Conservation (phyloP, 2,797 vertebrate genomes). For the Coregonus sp. region DNA sequence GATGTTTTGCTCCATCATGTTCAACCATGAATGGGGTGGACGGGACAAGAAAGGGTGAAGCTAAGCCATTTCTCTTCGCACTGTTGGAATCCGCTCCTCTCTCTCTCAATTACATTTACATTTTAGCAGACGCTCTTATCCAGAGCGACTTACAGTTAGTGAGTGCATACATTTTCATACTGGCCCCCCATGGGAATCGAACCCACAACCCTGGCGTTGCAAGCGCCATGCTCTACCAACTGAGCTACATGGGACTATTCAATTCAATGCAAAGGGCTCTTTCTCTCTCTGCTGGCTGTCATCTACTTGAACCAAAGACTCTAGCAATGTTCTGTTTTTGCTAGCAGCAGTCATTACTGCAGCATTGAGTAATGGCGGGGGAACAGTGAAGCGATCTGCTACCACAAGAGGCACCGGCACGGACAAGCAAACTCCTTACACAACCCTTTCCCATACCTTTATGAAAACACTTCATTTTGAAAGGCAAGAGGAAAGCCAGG, state of each 20-base stretch:
- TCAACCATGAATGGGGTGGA: conserved; percentile 22
- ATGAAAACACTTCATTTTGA: conserved; percentile 13
- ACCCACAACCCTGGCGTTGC: too few relatives aligned
- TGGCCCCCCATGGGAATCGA: too few relatives aligned
- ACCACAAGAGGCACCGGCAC: conserved; percentile 31
- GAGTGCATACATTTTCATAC: too few relatives aligned
- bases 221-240: too few relatives aligned
- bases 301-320: conserved; percentile 61
- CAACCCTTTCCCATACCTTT: not conserved
- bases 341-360: conserved; percentile 55
- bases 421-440: conserved; percentile 15
- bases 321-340: conserved; percentile 37
- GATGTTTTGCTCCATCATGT: conserved; percentile 13
- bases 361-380: conserved; percentile 46
- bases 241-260: too few relatives aligned
- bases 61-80: conserved; percentile 43
- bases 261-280: too few relatives aligned
- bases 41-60: conserved; percentile 44
- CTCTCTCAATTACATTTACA: not conserved
- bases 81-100: conserved; percentile 40
- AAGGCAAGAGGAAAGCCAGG: conserved; percentile 1
- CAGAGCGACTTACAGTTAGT: too few relatives aligned
- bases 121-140: too few relatives aligned
- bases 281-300: conserved; percentile 42
- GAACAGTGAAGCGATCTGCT: conserved; percentile 46